phyloP scores from a whole-genome alignment of 30 jellyfish, hydroid and myxozoan species.

The Hydra vulgaris region DNA sequence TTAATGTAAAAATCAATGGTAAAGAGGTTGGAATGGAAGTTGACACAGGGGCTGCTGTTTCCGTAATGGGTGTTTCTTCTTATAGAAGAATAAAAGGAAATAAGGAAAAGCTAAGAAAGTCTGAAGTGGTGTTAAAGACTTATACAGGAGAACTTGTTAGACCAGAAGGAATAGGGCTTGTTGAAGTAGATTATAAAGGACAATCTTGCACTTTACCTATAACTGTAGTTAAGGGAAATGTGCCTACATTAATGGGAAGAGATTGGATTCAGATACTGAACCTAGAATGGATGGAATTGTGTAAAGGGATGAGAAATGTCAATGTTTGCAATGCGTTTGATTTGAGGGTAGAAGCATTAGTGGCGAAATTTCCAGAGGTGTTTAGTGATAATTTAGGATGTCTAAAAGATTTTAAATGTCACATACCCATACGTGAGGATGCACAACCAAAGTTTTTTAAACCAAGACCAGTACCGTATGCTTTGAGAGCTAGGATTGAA shows the following conservation, averaged over 20 bases:
- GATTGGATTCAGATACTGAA: constrained; percentile 18
- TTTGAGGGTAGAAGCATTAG: constrained; percentile 8
- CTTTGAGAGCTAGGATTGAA: constrained; percentile 26
- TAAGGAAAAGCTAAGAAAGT: constrained; percentile 13
- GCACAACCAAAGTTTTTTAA: constrained; percentile 22
- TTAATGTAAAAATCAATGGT: constrained; percentile 10
- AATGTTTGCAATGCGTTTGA: constrained; percentile 4
- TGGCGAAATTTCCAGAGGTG: constrained; percentile 28
- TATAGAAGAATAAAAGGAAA: not conserved
- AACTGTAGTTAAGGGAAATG: constrained; percentile 21
- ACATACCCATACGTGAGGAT: constrained; percentile 10
- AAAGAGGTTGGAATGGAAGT: constrained; percentile 17
- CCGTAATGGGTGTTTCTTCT: constrained; percentile 17
- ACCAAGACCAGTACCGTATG: constrained; percentile 41
- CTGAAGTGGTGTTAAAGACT: constrained; percentile 14
- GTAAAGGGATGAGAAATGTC: constrained; percentile 10
- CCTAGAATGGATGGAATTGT: constrained; percentile 21
- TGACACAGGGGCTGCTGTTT: constrained; percentile 38
- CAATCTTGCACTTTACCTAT: not conserved
- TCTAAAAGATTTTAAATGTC: constrained; percentile 17
- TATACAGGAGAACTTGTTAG: constrained; percentile 26
- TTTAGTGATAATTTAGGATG: constrained; percentile 17
- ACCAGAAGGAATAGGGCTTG: constrained; percentile 11
- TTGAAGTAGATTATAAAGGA: constrained; percentile 13
- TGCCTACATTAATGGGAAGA: constrained; percentile 25